Percentiles rank a stretch among this genome's conserved stretches.
phyloP scores from a whole-genome alignment of 1,140 invertebrate species.

The Oedothorax gibbosus region DNA sequence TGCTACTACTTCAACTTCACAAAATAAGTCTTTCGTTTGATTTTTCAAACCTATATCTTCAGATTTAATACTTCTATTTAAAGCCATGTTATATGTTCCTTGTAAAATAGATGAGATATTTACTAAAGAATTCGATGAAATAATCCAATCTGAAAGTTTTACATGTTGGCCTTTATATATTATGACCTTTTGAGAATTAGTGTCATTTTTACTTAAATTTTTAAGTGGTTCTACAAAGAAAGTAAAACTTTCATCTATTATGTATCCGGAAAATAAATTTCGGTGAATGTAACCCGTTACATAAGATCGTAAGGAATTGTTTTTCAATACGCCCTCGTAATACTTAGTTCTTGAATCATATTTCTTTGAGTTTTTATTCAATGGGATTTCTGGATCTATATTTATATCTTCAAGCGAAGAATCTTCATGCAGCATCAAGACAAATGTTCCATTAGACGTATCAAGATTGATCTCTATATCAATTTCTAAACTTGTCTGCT shows the following conservation, averaged over 20 bases:
- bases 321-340: constrained; percentile 12
- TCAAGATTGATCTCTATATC: background rate
- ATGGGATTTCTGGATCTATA: background rate
- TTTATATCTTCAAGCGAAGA: background rate
- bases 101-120: background rate
- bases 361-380: background rate
- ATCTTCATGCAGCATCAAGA: constrained; percentile 17
- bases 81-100: background rate
- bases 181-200: constrained; percentile 8
- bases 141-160: background rate
- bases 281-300: constrained; percentile 25
- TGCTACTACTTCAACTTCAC: constrained; percentile 45
- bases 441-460: background rate
- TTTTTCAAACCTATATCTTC: background rate
- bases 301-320: background rate
- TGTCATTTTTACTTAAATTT: background rate
- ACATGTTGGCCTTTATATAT: constrained; percentile 30
- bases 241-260: background rate
- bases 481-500: background rate
- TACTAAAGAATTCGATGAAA: background rate
- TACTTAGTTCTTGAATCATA: background rate
- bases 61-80: background rate
- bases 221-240: constrained; percentile 22
- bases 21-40: background rate
- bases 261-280: constrained; percentile 1